Base-by-base conservation (phyloP, 1,140 invertebrate species). In the Carcinoscorpius rotundicauda region DNA sequence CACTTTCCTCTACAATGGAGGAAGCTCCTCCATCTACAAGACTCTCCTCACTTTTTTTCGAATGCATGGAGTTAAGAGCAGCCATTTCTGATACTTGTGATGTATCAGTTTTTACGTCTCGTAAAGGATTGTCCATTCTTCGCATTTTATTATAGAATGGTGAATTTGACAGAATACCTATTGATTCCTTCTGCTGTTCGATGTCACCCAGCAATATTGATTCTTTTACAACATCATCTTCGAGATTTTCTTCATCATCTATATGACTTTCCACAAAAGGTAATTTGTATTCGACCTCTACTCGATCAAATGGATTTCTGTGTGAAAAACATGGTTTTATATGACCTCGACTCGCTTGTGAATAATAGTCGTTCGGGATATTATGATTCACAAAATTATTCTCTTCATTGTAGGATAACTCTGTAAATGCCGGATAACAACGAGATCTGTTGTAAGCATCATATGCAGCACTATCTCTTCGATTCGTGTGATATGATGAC, bases 1-100 rank as follows among this genome's bases (percentile, higher is more conserved):
- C 70, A 59, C 69, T 69, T 61, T 72, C 71, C 64, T 73, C 72
- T 49, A 73, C 60, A 10, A 73, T 71, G 55, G 71, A 71, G 4
- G 71, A 72, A 10, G 61, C 66, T 29, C 29, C 29, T 6, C 68
- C 65, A 5, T 66, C 68, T 0, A 71, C 60, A 5, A 72, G 11
- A 61, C 69, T 71, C 29, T 72, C 71, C 49, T 71, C 70, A 60
- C 70, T 71, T 0, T 66, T 57, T 29, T 29, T 29, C 29, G 29
- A 29, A 29, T 29, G 29, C 3, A 63, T 63, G 49, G 62, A 62
- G 0, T 66, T 64, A 61, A 64, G 66, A 55, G 61, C 56, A 4
- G 58, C 53, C 29, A 6, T 52, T 57, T 66, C 61, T 5, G 62
- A 59, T 5, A 62, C 48, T 11, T 59, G 10, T 51, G 2, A 61